Percentiles rank a stretch among this genome's conserved stretches.
These are phyloP conservation scores for Zaprionus ghesquierei DNA, from an alignment of 1,140 invertebrate genomes.

Conservation along the genomic window DNA sequence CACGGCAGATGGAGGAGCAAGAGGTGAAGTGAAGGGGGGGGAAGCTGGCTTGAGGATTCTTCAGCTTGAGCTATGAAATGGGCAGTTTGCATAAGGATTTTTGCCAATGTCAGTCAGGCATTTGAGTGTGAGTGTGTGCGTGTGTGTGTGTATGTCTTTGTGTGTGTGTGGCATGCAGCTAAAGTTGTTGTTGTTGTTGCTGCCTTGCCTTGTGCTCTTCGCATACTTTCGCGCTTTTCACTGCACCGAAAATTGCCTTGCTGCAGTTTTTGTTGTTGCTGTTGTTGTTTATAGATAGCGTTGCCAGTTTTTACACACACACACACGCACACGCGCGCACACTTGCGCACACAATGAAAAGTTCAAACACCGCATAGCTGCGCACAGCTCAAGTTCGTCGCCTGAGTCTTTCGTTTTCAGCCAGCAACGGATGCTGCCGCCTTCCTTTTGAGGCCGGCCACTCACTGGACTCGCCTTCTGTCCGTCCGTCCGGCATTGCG, in stretches of 20 bases:
- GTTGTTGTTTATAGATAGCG: constrained; percentile 32
- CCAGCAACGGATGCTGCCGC: constrained; percentile 17
- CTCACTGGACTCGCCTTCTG: constrained; percentile 2
- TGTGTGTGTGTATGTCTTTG: constrained; percentile 41
- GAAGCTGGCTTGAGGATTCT: constrained; percentile 21
- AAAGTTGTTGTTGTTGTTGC: constrained; percentile 25
- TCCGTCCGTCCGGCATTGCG: constrained; percentile 3
- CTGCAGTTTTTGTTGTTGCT: constrained; percentile 27
- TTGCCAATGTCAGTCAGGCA: constrained; percentile 53
- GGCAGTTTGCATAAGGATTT: constrained; percentile 76
- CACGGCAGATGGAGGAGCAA: not conserved
- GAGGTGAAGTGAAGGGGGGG: not conserved
- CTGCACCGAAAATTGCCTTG: constrained; percentile 42
- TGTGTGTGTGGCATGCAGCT: constrained; percentile 63
- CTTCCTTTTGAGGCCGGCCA: constrained; percentile 24
- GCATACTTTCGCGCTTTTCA: constrained; percentile 54
- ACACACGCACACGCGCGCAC: not conserved
- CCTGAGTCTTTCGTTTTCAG: constrained; percentile 62
- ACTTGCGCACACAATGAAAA: constrained; percentile 1
- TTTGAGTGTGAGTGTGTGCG: constrained; percentile 27
- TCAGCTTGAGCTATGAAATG: constrained; percentile 66
- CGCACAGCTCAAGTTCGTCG: constrained; percentile 46
- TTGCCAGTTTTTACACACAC: constrained; percentile 21
- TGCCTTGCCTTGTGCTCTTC: not conserved
- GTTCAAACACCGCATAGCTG: constrained; percentile 37